Conservation (phyloP, 1,140 invertebrate genomes). For the Macrobrachium rosenbergii region DNA sequence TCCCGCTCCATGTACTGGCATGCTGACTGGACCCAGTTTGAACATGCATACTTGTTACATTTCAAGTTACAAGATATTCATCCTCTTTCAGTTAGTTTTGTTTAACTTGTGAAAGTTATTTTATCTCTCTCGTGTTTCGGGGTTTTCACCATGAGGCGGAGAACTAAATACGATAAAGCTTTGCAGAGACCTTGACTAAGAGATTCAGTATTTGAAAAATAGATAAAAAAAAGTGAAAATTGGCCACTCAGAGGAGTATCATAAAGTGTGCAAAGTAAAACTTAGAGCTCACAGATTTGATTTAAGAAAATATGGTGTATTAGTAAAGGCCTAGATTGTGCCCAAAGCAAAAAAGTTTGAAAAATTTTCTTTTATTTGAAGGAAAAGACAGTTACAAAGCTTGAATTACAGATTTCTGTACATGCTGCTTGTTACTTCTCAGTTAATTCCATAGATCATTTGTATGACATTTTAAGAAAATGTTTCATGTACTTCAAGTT, state of each 20-base stretch:
- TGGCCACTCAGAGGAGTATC: not conserved
- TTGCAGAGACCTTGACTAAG: not conserved
- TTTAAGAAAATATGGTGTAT: slow-evolving; percentile 25
- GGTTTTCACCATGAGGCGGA: not conserved
- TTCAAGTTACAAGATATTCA: too few species aligned
- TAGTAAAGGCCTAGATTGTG: slow-evolving; percentile 13
- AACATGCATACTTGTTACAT: too few species aligned
- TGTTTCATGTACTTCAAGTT: too few species aligned
- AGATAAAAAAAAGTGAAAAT: slow-evolving; percentile 15
- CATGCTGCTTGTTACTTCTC: slow-evolving; percentile 18
- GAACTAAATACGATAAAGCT: slow-evolving; percentile 27
- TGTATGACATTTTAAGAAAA: not conserved
- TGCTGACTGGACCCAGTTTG: too few species aligned
- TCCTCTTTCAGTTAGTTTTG: too few species aligned
- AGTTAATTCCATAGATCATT: slow-evolving; percentile 27
- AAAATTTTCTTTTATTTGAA: slow-evolving; percentile 31
- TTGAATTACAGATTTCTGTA: slow-evolving; percentile 29
- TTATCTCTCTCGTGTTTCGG: not conserved
- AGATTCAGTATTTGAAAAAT: slow-evolving; percentile 19
- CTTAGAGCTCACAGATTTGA: slow-evolving; percentile 35
- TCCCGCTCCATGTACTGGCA: too few species aligned
- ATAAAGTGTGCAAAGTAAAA: slow-evolving; percentile 22
- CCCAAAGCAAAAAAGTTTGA: slow-evolving; percentile 34
- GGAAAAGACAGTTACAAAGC: slow-evolving; percentile 15
- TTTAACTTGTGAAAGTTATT: too few species aligned